These are phyloP conservation scores for Trachelus troglodyta DNA, from an alignment of 2,888 invertebrate species.

Conservation along the genomic window DNA sequence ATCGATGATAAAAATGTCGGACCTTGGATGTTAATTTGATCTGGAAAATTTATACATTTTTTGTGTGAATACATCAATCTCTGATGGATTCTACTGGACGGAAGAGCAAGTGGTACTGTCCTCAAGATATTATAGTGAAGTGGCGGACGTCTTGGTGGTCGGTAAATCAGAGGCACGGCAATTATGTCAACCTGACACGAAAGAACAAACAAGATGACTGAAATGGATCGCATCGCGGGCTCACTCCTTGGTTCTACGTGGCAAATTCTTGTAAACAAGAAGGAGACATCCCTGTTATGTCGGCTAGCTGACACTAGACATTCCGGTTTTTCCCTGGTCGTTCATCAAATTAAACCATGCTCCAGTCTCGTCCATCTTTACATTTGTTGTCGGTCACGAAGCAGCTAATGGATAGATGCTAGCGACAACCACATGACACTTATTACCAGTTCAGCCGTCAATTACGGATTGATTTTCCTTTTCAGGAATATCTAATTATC, in stretches of 20 bases:
- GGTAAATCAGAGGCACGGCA: conserved; percentile 28
- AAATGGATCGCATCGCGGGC: conserved; percentile 13
- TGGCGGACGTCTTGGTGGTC: conserved; percentile 9
- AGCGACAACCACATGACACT: background rate
- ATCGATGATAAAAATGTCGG: background rate
- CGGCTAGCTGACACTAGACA: conserved; percentile 19
- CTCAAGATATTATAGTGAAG: background rate
- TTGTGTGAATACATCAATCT: background rate
- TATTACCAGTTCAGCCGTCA: background rate
- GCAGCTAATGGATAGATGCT: background rate
- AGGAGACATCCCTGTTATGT: conserved; percentile 6
- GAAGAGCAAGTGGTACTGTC: background rate
- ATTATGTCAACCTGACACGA: conserved; percentile 30
- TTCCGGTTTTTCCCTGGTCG: conserved; percentile 30
- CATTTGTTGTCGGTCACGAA: background rate
- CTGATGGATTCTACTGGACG: background rate
- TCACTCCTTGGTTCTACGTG: background rate
- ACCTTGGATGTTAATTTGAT: background rate
- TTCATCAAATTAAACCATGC: conserved; percentile 31
- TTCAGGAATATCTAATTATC: background rate
- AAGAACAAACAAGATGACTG: conserved; percentile 21
- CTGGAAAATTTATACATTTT: background rate
- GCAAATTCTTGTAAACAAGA: conserved; percentile 19
- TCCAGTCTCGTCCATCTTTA: background rate
- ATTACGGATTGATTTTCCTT: background rate